Conservation (phyloP, 2,113 vertebrate species). For the Desmodus rotundus region DNA sequence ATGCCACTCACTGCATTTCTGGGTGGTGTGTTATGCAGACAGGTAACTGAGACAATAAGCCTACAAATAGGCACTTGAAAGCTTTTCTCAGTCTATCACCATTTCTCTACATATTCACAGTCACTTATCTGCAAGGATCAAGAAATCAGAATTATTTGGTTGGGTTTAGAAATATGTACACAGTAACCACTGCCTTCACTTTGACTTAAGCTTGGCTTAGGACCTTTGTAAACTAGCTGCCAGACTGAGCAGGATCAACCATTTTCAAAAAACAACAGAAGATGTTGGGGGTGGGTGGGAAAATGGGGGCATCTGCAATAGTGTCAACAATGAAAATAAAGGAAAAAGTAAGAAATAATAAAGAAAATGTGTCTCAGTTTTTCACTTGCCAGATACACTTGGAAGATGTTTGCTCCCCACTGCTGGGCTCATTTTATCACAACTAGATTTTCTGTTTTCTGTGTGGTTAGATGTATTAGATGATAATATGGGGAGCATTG, state of each 20-base stretch:
- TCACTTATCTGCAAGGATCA: not conserved
- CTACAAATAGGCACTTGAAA: not conserved
- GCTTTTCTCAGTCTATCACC: not conserved
- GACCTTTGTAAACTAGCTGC: constrained; percentile 59
- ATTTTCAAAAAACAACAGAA: not conserved
- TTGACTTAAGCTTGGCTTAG: constrained; percentile 57
- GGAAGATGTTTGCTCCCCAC: not conserved
- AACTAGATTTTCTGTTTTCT: not conserved
- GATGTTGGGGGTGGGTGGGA: too few species aligned
- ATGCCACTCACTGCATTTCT: not conserved
- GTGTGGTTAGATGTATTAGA: not conserved
- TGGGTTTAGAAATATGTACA: constrained; percentile 9
- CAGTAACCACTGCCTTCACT: constrained; percentile 59
- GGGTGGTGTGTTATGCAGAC: not conserved
- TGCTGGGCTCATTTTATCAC: not conserved
- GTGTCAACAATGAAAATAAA: too few species aligned
- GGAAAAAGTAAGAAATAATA: constrained; percentile 48
- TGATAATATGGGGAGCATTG: not conserved
- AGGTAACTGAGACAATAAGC: not conserved
- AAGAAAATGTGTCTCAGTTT: constrained; percentile 65
- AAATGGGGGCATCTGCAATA: too few species aligned
- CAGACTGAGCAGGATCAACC: constrained; percentile 33
- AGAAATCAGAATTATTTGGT: constrained; percentile 45
- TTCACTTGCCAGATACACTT: constrained; percentile 46
- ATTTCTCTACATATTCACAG: not conserved